Base-by-base conservation (phyloP, 2,113 vertebrate species). In the Dolichallabes microphthalmus region DNA sequence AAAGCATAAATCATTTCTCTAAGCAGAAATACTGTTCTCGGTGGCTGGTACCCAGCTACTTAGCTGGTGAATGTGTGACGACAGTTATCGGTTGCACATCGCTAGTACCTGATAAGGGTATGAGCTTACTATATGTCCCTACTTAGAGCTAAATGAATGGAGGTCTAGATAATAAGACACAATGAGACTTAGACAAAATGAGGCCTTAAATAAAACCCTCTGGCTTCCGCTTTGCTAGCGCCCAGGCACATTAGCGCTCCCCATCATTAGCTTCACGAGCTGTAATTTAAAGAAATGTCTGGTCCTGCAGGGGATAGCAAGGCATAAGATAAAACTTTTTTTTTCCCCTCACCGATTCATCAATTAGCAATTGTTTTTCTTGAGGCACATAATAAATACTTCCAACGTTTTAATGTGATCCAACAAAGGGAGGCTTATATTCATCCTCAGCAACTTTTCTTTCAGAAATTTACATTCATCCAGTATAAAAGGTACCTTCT, bases 181-280 rank as follows among this genome's bases (percentile, higher is more conserved):
- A 82, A 88, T 39, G 30, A 88, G 84, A 88, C 45, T 5, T 39
- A 82, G 71, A 88, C 63, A 83, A 63, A 80, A 68, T 22, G 58
- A 76, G 77, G 69, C 15, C 25, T 30, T 76, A 75, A 39, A 66
- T 86, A 82, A 63, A 86, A 68, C 77, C 81, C 82, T 61, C 35
- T 27, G 83, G 88, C 74, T 78, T 50, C 64, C 25, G 15, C 69
- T n/a, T 35, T 52, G 66, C 79, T 81, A 84, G 74, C 53, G 22
- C 82, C 80, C 86, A 50, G 74, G 76, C 82, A 81, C 82, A 88
- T 84, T 86, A 86, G 78, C 27, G 77, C 74, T 52, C 75, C 82
- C 66, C 83, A 71, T 91, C 87, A 82, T 88, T 86, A 89, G 61
- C 71, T 87, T 85, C 73, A 68, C 35, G 17, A 60, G 82, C 82